These are phyloP conservation scores for Thyatira batis DNA, from an alignment of 2,888 invertebrate species.

Conservation along the genomic window DNA sequence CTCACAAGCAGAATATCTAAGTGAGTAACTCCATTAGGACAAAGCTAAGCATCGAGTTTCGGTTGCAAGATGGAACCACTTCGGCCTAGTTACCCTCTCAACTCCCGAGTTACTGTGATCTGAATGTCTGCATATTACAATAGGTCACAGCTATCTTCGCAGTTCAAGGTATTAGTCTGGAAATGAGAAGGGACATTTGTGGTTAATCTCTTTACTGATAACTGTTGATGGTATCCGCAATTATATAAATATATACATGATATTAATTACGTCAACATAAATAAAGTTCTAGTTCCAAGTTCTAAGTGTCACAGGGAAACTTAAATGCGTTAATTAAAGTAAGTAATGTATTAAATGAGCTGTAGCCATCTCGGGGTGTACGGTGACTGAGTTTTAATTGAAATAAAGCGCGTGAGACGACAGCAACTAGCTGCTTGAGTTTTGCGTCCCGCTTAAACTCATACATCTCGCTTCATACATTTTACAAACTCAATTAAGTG, in stretches of 20 bases:
- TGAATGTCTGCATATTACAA: conserved; percentile 26
- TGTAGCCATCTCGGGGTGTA: conserved; percentile 27
- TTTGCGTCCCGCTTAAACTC: conserved; percentile 25
- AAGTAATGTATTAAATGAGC: conserved; percentile 42
- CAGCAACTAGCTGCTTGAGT: conserved; percentile 11
- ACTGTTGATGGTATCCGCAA: no score
- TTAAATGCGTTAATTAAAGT: conserved; percentile 40
- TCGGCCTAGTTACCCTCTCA: conserved; percentile 34
- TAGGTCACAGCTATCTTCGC: conserved; percentile 18
- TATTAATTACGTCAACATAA: conserved; percentile 9
- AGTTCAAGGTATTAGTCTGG: conserved; percentile 14
- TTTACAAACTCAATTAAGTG: conserved; percentile 30
- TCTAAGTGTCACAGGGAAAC: conserved; percentile 22
- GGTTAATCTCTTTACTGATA: no score
- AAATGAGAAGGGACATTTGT: no score
- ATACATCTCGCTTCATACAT: conserved; percentile 29
- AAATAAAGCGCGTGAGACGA: conserved; percentile 43
- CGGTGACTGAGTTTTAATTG: conserved; percentile 56
- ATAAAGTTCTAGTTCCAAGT: conserved; percentile 11
- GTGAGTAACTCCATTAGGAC: conserved; percentile 24
- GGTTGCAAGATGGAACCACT: conserved; percentile 31
- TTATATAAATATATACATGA: neutral
- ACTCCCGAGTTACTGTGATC: conserved; percentile 27
- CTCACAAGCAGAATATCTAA: conserved; percentile 3
- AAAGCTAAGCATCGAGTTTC: conserved; percentile 23